Base-by-base conservation (phyloP, 2,113 vertebrate species). In the Muntiacus muntjak region DNA sequence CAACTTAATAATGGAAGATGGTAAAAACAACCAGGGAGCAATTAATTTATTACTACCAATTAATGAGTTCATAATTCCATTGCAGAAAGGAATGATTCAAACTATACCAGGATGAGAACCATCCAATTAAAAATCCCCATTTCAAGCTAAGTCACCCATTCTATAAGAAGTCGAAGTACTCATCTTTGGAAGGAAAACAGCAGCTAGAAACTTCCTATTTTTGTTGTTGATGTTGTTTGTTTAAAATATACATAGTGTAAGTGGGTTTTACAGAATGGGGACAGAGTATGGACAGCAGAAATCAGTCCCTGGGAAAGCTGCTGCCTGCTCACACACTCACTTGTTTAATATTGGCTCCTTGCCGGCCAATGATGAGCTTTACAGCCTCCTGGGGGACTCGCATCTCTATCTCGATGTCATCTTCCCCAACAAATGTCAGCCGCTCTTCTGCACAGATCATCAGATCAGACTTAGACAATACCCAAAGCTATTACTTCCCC, bases 321-420 rank as follows among this genome's bases (percentile, higher is more conserved):
- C 0, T 28, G 40, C 86, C 19, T 43, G 21, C 21, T 78, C 45
- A 52, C 45, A 58, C 28, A 50, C 96, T 95, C 43, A 97, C 99
- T 97, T 98, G 98, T 30, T 98, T 98, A 93, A 99, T 98, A 17
- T 98, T 98, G 89, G 98, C 88, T 79, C 99, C 99, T 0, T 98
- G 98, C 2, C 98, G 98, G 7, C 99, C 99, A 2, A 99, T 98
- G 58, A 99, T 98, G 47, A 98, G 62, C 17, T 98, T 99, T 50
- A 99, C 26, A 0, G 98, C 98, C 0, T 89, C 94, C 16, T 97
- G 98, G 0, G 99, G 99, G 2, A 99, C 95, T 9, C 93, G 94
- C 98, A 99, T 58, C 79, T 97, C 97, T 0, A 98, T 54, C 58
- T 98, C 98, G 1, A 99, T 97, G 85, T 98, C 98, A 9, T 99